Conservation (phyloP, 2,888 invertebrate species). For the Hipparchia sbordonii region DNA sequence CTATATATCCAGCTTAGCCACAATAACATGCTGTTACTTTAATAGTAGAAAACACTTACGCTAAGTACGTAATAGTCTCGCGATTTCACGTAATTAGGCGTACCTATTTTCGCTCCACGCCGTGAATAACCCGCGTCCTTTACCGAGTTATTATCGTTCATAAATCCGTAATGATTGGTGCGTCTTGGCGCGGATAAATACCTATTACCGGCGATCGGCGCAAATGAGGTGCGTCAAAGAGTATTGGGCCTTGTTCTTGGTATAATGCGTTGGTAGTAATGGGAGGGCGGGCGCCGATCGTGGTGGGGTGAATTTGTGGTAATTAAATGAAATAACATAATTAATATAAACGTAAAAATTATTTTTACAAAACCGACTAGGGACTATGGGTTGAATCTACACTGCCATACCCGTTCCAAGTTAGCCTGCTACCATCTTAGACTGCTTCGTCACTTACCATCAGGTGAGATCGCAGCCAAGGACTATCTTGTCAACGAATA, state of each 20-base stretch:
- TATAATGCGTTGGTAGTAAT: conserved; percentile 52
- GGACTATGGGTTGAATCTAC: no score
- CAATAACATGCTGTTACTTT: conserved; percentile 6
- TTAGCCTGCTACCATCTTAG: no score
- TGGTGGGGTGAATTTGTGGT: not conserved
- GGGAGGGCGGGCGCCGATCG: conserved; percentile 27
- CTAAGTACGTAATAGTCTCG: conserved; percentile 14
- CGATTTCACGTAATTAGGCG: conserved; percentile 27
- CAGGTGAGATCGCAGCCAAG: no score
- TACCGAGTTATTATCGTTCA: conserved; percentile 60
- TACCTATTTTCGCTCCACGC: conserved; percentile 12
- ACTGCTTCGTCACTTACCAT: no score
- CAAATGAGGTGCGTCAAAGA: conserved; percentile 60
- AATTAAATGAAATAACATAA: not conserved
- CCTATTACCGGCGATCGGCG: conserved; percentile 61
- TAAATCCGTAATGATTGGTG: conserved; percentile 71
- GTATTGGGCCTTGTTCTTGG: conserved; percentile 51
- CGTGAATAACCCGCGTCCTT: conserved; percentile 20
- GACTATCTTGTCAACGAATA: no score
- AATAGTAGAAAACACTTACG: conserved; percentile 8
- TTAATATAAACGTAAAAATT: no score
- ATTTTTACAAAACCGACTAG: no score
- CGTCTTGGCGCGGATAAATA: conserved; percentile 54
- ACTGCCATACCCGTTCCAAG: no score
- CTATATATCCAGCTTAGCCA: not conserved